phyloP scores from a whole-genome alignment of 2,113 vertebrate genomes.

The Saguinus imperator region DNA sequence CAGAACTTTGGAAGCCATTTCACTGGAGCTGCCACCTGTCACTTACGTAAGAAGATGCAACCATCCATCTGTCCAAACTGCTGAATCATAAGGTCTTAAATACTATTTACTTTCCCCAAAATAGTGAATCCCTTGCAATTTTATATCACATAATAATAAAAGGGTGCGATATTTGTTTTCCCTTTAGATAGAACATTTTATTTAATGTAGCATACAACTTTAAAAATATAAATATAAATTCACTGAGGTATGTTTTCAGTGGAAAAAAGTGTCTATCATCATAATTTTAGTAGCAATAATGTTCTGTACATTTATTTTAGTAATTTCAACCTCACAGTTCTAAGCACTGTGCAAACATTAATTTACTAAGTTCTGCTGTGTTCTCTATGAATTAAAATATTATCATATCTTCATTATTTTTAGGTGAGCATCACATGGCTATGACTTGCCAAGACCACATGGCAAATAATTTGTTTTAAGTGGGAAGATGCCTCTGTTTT shows the following conservation, averaged over 20 bases:
- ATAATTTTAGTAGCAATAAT: conserved; percentile 64
- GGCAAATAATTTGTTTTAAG: background rate
- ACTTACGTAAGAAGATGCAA: conserved; percentile 53
- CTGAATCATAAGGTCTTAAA: conserved; percentile 60
- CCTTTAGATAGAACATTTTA: conserved; percentile 29
- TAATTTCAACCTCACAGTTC: conserved; percentile 64
- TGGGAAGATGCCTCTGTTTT: background rate
- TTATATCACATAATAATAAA: conserved; percentile 48
- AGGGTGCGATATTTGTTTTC: conserved; percentile 30
- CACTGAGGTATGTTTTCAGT: conserved; percentile 50
- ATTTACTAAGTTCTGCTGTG: conserved; percentile 65
- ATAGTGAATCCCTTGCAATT: background rate
- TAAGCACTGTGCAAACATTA: conserved; percentile 75
- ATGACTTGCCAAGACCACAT: conserved; percentile 17
- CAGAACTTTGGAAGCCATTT: conserved; percentile 57
- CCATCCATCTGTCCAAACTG: conserved; percentile 44
- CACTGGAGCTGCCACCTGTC: conserved; percentile 51
- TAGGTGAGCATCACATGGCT: conserved; percentile 44
- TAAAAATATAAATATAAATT: conserved; percentile 54
- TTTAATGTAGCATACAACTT: conserved; percentile 39
- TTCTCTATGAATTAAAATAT: conserved; percentile 66
- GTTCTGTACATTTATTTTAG: conserved; percentile 61
- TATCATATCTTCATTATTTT: conserved; percentile 71
- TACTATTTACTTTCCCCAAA: conserved; percentile 33
- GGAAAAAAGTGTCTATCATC: conserved; percentile 45